phyloP scores from a whole-genome alignment of 1,140 invertebrate species.

The Saccostrea cuccullata region DNA sequence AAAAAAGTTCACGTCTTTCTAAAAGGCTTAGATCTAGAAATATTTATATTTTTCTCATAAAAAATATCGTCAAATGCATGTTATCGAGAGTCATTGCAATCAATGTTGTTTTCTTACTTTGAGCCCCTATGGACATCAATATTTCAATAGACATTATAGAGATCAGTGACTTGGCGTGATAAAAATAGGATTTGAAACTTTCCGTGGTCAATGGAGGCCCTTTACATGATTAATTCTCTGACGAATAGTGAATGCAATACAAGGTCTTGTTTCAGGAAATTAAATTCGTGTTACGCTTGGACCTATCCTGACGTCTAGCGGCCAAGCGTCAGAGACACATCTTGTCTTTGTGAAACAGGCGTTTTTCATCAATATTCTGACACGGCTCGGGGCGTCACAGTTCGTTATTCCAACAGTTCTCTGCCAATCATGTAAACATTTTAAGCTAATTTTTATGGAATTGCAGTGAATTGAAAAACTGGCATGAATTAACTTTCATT shows the following conservation, averaged over 20 bases:
- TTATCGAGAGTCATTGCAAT: no score
- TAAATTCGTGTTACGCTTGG: conserved; percentile 25
- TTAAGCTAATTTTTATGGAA: not conserved
- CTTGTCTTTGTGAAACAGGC: conserved; percentile 24
- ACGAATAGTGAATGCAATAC: conserved; percentile 9
- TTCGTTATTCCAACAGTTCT: not conserved
- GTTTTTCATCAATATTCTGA: not conserved
- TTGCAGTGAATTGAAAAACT: not conserved
- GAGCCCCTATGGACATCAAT: not conserved
- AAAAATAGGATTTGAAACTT: not conserved
- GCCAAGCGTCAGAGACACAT: not conserved
- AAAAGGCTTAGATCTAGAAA: no score
- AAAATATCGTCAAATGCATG: no score
- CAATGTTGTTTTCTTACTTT: not conserved
- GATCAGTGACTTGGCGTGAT: not conserved
- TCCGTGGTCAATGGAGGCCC: not conserved
- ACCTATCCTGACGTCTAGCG: not conserved
- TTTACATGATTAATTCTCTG: conserved; percentile 27
- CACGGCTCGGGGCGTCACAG: not conserved
- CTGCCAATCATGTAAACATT: not conserved
- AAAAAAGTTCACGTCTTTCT: no score
- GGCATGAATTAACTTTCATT: no score
- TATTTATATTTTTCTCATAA: no score
- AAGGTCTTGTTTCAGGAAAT: conserved; percentile 29
- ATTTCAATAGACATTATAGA: not conserved